These are phyloP conservation scores for Melozone crissalis DNA, from an alignment of 2,113 vertebrate species.

Conservation along the genomic window DNA sequence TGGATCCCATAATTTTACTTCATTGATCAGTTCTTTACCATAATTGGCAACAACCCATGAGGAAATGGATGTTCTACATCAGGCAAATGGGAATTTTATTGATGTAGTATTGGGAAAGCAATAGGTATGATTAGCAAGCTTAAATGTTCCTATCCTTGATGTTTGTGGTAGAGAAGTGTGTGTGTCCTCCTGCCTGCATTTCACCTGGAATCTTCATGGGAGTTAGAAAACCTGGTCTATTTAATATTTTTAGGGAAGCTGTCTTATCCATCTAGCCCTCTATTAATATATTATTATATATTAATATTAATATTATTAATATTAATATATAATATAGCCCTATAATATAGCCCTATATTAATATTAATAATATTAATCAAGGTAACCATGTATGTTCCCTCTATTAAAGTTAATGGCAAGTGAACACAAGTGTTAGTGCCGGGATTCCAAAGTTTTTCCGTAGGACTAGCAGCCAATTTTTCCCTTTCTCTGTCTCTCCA, in stretches of 20 bases:
- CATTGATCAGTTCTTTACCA: background rate
- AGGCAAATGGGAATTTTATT: conserved; percentile 38
- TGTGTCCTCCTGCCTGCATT: background rate
- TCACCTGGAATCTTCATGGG: background rate
- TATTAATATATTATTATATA: no score
- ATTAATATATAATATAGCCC: no score
- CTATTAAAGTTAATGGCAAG: background rate
- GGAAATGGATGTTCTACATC: conserved; percentile 12
- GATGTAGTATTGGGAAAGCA: background rate
- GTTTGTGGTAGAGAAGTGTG: background rate
- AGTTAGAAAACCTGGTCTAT: background rate
- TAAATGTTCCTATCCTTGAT: background rate
- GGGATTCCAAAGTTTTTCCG: background rate
- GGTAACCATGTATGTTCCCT: background rate
- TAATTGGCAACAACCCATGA: background rate
- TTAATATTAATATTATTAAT: no score
- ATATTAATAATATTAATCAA: background rate
- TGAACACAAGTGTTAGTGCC: background rate
- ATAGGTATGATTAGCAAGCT: background rate
- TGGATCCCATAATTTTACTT: background rate
- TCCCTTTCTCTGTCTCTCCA: rapidly evolving
- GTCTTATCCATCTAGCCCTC: background rate
- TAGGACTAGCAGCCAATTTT: background rate
- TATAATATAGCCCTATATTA: no score
- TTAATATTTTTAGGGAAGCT: background rate